Percentiles rank a stretch among this genome's conserved stretches.
Conservation (phyloP, 2,888 invertebrate species). For the Nephrocerus scutellatus region DNA sequence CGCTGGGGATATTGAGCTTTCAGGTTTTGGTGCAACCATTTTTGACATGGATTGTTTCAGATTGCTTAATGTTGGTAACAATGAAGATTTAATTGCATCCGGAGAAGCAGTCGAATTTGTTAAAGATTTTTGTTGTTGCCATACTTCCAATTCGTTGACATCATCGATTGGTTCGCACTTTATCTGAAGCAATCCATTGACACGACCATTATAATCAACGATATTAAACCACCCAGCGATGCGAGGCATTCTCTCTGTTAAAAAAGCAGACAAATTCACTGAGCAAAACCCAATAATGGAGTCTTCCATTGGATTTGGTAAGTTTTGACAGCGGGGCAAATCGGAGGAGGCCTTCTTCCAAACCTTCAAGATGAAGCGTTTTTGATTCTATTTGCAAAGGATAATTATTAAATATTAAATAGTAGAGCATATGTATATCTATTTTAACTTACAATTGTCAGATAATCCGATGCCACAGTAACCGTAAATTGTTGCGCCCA, state of each 20-base stretch:
- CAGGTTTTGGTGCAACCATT: neutral
- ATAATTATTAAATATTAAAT: slow-evolving; percentile 1
- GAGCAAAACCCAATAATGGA: slow-evolving; percentile 56
- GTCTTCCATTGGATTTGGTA: slow-evolving; percentile 53
- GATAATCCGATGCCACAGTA: slow-evolving; percentile 47
- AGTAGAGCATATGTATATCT: neutral
- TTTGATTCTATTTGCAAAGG: slow-evolving; percentile 48
- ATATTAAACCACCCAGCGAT: slow-evolving; percentile 60
- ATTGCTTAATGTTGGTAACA: too few species aligned
- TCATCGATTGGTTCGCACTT: slow-evolving; percentile 53
- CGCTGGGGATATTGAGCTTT: neutral
- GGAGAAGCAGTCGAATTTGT: too few species aligned
- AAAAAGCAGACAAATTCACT: slow-evolving; percentile 52
- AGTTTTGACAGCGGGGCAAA: slow-evolving; percentile 32
- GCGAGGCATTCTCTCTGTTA: slow-evolving; percentile 48
- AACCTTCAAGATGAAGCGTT: slow-evolving; percentile 55
- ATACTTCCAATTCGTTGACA: slow-evolving; percentile 14
- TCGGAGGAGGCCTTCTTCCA: slow-evolving; percentile 53
- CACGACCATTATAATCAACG: slow-evolving; percentile 53
- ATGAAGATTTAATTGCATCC: too few species aligned
- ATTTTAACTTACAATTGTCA: slow-evolving; percentile 50
- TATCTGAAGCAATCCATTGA: slow-evolving; percentile 58
- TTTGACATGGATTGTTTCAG: too few species aligned
- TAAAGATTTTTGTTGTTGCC: too few species aligned
- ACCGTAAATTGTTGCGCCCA: slow-evolving; percentile 54